Percentiles rank a stretch among this genome's conserved stretches.
phyloP scores from a whole-genome alignment of 2,113 vertebrate species.

The Pomatorhinus ruficollis region DNA sequence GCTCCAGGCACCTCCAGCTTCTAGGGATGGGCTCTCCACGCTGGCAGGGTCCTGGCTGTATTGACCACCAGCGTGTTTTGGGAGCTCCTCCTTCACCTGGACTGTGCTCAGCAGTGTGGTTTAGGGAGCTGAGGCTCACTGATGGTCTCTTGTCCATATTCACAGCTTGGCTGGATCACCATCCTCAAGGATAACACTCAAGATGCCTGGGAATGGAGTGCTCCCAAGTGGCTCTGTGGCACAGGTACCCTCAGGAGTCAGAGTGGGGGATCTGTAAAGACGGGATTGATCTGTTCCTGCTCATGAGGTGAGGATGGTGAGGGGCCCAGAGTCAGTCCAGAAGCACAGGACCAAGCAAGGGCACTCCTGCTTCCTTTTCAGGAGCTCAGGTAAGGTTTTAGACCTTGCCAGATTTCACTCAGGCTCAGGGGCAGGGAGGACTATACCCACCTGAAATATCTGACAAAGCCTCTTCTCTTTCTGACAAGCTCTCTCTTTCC shows the following conservation, averaged over 20 bases:
- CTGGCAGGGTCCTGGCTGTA: background rate
- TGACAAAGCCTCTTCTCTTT: background rate
- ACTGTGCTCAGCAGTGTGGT: background rate
- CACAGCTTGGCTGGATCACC: background rate
- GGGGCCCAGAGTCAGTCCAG: background rate
- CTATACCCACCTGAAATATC: background rate
- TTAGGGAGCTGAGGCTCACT: background rate
- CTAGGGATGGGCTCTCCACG: background rate
- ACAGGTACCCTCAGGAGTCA: background rate
- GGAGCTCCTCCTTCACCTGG: background rate
- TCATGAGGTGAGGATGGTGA: background rate
- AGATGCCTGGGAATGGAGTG: accelerated
- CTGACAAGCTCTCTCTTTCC: background rate
- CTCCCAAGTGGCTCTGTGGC: background rate
- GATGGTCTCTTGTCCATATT: background rate
- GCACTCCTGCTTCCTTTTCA: background rate
- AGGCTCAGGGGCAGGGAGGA: background rate
- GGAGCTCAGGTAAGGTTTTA: background rate
- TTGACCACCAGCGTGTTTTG: background rate
- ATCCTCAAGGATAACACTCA: background rate
- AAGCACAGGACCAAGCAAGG: background rate
- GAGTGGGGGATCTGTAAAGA: too few species aligned
- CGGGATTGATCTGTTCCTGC: background rate
- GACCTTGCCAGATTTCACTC: background rate
- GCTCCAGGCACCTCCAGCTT: background rate